Evolutionary conservation across 2,797 vertebrate genomes (phyloP).

Genomic region (Allobates femoralis): DNA sequence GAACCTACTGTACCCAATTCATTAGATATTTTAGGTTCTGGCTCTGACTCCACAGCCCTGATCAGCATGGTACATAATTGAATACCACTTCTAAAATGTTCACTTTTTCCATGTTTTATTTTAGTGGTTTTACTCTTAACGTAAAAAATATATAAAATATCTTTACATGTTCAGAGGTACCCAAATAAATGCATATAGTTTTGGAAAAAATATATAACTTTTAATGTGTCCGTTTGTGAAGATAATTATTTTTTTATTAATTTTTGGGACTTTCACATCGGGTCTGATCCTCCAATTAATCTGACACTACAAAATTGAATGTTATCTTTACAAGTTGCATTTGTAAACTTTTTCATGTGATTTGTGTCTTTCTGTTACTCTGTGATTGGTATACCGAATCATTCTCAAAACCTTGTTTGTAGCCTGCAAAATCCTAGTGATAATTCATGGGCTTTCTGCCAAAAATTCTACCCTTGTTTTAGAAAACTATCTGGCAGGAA

Average conservation of each 20-base stretch:
- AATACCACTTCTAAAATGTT: background rate
- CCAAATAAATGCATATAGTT: slow-evolving; percentile 6
- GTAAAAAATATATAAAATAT: background rate
- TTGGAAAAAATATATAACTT: background rate
- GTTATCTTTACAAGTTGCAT: background rate
- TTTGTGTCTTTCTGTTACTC: background rate
- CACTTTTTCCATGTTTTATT: background rate
- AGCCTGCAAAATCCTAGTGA: background rate
- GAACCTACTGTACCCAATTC: too few species aligned
- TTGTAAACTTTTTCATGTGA: background rate
- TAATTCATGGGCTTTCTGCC: background rate
- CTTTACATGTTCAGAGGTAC: background rate
- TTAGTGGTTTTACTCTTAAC: background rate
- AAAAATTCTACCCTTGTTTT: background rate
- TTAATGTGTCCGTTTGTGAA: background rate
- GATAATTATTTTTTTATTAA: background rate
- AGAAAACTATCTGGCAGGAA: background rate
- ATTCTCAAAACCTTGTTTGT: background rate
- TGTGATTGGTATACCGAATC: background rate
- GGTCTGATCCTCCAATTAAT: background rate
- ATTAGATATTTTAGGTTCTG: too few species aligned
- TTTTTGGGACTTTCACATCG: background rate
- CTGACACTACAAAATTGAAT: slow-evolving; percentile 7
- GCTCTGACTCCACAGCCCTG: too few species aligned
- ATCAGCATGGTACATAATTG: background rate